Evolutionary conservation across 1,140 invertebrate species (phyloP), one percentile per base, ranked within the genome.

Genomic region (Bombus sylvicola): DNA sequence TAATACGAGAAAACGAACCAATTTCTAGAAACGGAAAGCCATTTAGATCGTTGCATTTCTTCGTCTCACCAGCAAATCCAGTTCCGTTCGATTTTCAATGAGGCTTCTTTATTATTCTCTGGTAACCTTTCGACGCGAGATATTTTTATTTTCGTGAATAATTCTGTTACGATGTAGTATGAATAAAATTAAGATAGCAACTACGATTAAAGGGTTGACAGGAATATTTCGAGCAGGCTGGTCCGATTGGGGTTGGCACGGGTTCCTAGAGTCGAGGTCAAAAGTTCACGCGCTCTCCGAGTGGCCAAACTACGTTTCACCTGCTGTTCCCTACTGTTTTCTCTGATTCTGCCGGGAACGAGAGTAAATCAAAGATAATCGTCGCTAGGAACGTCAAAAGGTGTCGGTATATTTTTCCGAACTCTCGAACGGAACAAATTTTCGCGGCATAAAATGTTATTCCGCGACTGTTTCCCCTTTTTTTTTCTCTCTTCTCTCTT

Each of bases 271-370:
- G 59, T 34, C 59, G 84, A 57, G 84, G 84, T 85, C 84, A 85
- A 85, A 85, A 85, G 84, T 73, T 85, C 84, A 85, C 84, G 59
- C 72, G 71, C 43, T 69, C 47, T 69, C 43, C 71, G 28, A 18
- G 37, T 75, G 59, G 68, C 79, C 78, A 53, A 25, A 66, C 78
- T 66, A 78, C 71, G 28, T 71, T 59, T 41, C 25, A 28, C 34
- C 8, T 41, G 37, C 57, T 62, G 28, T 41, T 62, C 8, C 28
- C 28, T 41, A 5, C 25, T 64, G 12, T 28, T 62, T 69, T 77
- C 43, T 34, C 18, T 15, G 8, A 69, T 37, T 59, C 53, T n/a
- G 22, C 43, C 15, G 18, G 18, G 2, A 69, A 39, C 10, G 6
- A 31, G 13, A 47, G 18, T 74, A 74, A 53, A 53, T 74, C n/a